Evolutionary conservation across 2,113 vertebrate genomes (phyloP).

Genomic region (Callipepla squamata): DNA sequence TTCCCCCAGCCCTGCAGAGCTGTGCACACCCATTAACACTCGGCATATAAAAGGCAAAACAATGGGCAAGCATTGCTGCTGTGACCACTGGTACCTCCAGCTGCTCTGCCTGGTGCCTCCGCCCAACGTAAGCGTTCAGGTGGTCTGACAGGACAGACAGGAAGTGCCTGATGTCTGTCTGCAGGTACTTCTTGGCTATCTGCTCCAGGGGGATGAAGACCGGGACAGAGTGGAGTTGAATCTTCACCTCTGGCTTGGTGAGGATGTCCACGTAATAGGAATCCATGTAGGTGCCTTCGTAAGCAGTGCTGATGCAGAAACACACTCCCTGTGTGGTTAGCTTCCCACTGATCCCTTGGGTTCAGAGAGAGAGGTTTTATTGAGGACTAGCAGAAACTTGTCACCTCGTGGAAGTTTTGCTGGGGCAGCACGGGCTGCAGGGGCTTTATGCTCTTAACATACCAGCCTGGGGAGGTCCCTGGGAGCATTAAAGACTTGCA

Average conservation of each 20-base stretch:
- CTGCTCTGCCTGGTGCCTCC: conserved; percentile 78
- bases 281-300: conserved; percentile 71
- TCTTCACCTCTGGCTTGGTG: conserved; percentile 27
- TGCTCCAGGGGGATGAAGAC: conserved; percentile 75
- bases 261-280: conserved; percentile 75
- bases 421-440: too few relatives aligned
- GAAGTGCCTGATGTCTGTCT: conserved; percentile 62
- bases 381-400: neutral
- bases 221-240: conserved; percentile 73
- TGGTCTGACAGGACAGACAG: conserved; percentile 47
- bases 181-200: conserved; percentile 59
- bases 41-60: neutral
- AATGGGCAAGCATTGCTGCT: fast-evolving
- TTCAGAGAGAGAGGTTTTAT: neutral
- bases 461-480: neutral
- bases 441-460: fast-evolving
- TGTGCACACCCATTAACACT: fast-evolving
- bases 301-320: conserved; percentile 75
- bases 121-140: conserved; percentile 73
- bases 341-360: conserved; percentile 75
- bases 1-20: neutral
- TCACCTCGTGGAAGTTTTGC: neutral
- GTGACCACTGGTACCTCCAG: conserved; percentile 69
- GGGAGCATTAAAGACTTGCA: neutral
- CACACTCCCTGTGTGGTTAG: conserved; percentile 61